Percentiles rank a stretch among this genome's conserved stretches.
These are phyloP conservation scores for Porites rus DNA, from an alignment of 92 coral and sea anemone genomes.

Conservation along the genomic window DNA sequence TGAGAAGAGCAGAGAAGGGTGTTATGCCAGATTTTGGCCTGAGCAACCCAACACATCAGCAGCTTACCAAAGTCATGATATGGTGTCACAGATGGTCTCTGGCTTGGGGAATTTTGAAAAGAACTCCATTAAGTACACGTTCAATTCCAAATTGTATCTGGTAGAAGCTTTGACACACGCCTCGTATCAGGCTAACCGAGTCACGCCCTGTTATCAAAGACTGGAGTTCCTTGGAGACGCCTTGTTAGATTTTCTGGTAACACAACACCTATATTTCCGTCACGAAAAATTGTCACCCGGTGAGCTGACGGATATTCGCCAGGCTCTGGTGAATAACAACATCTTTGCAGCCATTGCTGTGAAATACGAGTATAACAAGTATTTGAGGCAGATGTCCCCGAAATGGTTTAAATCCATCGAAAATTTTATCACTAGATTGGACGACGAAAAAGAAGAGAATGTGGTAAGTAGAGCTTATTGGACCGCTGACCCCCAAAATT, in stretches of 20 bases:
- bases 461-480: slow-evolving; percentile 10
- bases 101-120: slow-evolving; percentile 76
- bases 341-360: slow-evolving; percentile 95
- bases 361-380: slow-evolving; percentile 75
- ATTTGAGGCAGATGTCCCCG: slow-evolving; percentile 88
- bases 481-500: no score
- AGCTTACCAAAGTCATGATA: slow-evolving; percentile 1
- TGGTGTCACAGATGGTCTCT: slow-evolving; percentile 33
- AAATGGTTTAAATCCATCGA: slow-evolving; percentile 83
- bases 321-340: slow-evolving; percentile 96
- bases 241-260: slow-evolving; percentile 90
- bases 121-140: slow-evolving; percentile 68
- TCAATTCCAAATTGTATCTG: slow-evolving; percentile 73
- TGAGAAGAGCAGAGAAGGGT: slow-evolving; percentile 18
- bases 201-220: slow-evolving; percentile 90
- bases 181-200: slow-evolving; percentile 79
- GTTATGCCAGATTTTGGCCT: slow-evolving; percentile 47
- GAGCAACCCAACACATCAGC: not conserved
- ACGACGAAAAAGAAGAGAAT: slow-evolving; percentile 33
- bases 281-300: slow-evolving; percentile 83
- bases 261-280: slow-evolving; percentile 88
- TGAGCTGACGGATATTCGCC: slow-evolving; percentile 89
- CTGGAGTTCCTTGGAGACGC: slow-evolving; percentile 99
- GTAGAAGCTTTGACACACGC: slow-evolving; percentile 95
- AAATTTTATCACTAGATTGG: slow-evolving; percentile 71